These are phyloP conservation scores for Sus cebifrons DNA, from an alignment of 2,797 vertebrate species.

Conservation along the genomic window DNA sequence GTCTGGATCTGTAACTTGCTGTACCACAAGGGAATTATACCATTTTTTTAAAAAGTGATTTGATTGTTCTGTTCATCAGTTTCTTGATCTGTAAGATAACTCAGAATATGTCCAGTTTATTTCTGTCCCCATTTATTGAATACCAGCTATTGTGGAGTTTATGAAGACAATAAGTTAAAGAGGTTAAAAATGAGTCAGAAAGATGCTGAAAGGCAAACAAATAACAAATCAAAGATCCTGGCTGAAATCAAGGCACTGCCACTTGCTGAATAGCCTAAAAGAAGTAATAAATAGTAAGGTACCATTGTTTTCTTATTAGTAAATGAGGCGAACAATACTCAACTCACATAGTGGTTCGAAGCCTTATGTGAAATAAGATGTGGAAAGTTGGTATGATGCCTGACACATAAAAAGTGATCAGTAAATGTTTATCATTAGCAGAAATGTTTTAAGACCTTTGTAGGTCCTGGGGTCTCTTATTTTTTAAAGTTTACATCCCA, in stretches of 20 bases:
- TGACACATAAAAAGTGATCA: background rate
- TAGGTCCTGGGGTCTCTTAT: background rate
- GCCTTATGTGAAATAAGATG: background rate
- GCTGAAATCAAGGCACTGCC: background rate
- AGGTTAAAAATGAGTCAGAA: background rate
- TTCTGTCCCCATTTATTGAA: background rate
- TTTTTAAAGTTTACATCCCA: background rate
- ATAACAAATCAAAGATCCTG: background rate
- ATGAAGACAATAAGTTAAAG: background rate
- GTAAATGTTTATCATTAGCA: background rate
- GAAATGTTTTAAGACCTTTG: background rate
- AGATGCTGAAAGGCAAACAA: background rate
- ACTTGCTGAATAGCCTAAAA: background rate
- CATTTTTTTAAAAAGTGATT: background rate
- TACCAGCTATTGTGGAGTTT: background rate
- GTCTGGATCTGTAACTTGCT: no score
- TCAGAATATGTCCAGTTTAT: background rate
- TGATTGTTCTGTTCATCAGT: background rate
- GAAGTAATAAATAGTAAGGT: background rate
- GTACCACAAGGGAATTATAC: no score
- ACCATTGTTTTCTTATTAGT: background rate
- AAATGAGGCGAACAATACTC: background rate
- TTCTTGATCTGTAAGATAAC: slow-evolving; percentile 44
- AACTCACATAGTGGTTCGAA: background rate
- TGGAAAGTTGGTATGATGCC: background rate